Evolutionary conservation across 2,888 invertebrate species (phyloP).

Genomic region (Acrocyrtus sp.): DNA sequence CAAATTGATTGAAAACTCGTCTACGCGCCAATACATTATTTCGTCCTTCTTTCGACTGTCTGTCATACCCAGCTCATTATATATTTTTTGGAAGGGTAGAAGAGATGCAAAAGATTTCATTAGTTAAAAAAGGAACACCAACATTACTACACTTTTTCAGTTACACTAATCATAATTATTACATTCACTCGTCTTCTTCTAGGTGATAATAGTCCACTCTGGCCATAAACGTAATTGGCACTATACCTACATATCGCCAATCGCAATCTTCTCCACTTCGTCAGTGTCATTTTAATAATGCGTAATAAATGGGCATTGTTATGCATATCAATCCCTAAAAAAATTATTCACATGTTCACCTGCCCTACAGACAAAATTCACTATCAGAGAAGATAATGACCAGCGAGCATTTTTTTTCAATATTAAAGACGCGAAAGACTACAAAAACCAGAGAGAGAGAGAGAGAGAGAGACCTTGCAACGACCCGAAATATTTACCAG

Average conservation of each 20-base stretch:
- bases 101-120: too few relatives aligned
- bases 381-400: neutral
- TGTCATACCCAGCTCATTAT: too few relatives aligned
- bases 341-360: neutral
- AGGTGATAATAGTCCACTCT: too few relatives aligned
- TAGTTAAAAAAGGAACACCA: neutral
- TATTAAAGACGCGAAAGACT: neutral
- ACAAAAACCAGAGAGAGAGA: neutral
- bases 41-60: too few relatives aligned
- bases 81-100: too few relatives aligned
- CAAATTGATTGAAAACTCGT: too few relatives aligned
- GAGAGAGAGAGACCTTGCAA: constrained; percentile 35
- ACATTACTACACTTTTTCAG: neutral
- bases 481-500: constrained; percentile 26
- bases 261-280: neutral
- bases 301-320: constrained; percentile 29
- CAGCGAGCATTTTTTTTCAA: neutral
- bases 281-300: neutral
- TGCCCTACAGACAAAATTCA: constrained; percentile 7
- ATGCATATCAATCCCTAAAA: constrained; percentile 28
- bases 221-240: neutral
- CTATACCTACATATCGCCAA: neutral
- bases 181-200: neutral
- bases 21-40: too few relatives aligned
- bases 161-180: neutral